phyloP scores from a whole-genome alignment of 2,888 invertebrate genomes.

The Acrobeloides nanus region DNA sequence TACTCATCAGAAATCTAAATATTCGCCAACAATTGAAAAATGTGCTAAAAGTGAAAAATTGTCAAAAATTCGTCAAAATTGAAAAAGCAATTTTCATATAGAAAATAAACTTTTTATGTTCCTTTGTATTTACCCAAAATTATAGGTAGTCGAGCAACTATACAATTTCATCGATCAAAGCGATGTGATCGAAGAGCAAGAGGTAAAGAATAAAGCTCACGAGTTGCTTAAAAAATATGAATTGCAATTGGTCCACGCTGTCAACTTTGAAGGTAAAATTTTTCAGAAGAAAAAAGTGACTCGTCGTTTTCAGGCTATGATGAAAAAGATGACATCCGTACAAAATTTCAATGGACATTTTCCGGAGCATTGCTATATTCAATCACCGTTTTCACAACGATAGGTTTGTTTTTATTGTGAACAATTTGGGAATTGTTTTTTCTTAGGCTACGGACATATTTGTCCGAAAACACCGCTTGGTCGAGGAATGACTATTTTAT shows the following conservation, averaged over 20 bases:
- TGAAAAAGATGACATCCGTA: slow-evolving; percentile 47
- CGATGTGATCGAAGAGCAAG: slow-evolving; percentile 47
- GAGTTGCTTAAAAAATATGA: slow-evolving; percentile 55
- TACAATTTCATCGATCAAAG: slow-evolving; percentile 54
- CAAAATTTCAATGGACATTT: slow-evolving; percentile 56
- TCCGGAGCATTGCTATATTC: slow-evolving; percentile 57
- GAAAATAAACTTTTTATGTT: no score
- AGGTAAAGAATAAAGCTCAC: slow-evolving; percentile 49
- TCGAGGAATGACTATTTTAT: slow-evolving; percentile 77
- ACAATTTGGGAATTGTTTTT: not conserved
- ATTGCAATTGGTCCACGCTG: slow-evolving; percentile 54
- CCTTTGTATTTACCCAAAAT: no score
- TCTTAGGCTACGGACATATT: slow-evolving; percentile 87
- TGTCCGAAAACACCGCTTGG: slow-evolving; percentile 80
- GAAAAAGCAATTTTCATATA: no score
- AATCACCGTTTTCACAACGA: slow-evolving; percentile 57
- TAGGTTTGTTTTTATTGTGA: slow-evolving; percentile 44
- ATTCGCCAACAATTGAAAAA: no score
- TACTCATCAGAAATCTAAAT: no score
- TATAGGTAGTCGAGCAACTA: slow-evolving; percentile 47
- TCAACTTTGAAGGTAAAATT: slow-evolving; percentile 53
- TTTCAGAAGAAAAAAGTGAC: not conserved
- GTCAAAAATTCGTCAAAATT: no score
- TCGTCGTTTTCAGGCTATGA: slow-evolving; percentile 52
- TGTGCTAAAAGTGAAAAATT: no score